These are phyloP conservation scores for Siniperca knerii DNA, from an alignment of 2,113 vertebrate species.

Conservation along the genomic window DNA sequence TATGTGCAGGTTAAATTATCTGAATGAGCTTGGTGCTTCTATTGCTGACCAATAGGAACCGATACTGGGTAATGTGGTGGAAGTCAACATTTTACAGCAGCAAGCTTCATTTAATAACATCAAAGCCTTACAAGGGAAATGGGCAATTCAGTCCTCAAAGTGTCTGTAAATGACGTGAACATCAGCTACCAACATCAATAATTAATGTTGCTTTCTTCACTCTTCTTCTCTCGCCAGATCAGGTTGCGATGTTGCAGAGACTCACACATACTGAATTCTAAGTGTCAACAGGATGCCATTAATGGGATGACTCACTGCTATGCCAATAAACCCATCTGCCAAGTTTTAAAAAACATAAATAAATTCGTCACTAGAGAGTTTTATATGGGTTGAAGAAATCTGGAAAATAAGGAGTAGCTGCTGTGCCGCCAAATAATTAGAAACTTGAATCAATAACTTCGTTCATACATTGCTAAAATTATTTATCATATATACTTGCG, in stretches of 20 bases:
- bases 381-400: background rate
- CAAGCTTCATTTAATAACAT: background rate
- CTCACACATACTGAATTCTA: background rate
- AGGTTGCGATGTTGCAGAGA: slow-evolving; percentile 21
- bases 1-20: background rate
- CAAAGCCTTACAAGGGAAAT: background rate
- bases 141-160: background rate
- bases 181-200: slow-evolving; percentile 39
- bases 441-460: background rate
- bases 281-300: slow-evolving; percentile 38
- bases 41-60: background rate
- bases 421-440: background rate
- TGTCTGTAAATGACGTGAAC: background rate
- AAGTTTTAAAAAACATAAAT: background rate
- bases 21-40: background rate
- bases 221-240: background rate
- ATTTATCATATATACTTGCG: no score
- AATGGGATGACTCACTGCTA: slow-evolving; percentile 21
- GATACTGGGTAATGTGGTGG: background rate
- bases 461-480: no score
- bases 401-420: background rate
- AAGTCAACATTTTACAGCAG: background rate
- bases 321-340: background rate
- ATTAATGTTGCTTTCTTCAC: slow-evolving; percentile 14
- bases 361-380: background rate